These are phyloP conservation scores for Caenorhabditis sp. DNA, from an alignment of 2,888 invertebrate species.

Conservation along the genomic window DNA sequence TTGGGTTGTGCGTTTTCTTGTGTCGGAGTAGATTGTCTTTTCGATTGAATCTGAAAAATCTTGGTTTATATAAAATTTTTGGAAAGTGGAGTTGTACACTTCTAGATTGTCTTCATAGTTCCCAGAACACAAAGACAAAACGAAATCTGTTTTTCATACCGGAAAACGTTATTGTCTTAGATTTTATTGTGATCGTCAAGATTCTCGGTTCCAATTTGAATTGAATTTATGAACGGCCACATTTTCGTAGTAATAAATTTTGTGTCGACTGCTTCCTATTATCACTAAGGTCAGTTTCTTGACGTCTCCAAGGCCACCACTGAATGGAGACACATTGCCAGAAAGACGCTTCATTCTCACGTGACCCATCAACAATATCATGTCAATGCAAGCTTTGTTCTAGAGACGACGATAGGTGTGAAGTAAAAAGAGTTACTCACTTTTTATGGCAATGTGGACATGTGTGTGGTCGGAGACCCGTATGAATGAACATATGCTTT, in stretches of 20 bases:
- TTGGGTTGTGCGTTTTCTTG: constrained; percentile 81
- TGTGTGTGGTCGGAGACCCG: constrained; percentile 82
- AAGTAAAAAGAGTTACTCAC: constrained; percentile 64
- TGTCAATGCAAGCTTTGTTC: constrained; percentile 28
- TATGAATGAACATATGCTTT: constrained; percentile 83
- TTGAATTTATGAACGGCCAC: too few relatives aligned
- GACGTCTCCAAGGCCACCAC: constrained; percentile 1
- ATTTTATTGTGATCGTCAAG: too few relatives aligned
- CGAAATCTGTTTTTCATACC: neutral
- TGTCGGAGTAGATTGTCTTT: constrained; percentile 83
- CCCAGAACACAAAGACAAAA: too few relatives aligned
- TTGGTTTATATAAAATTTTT: too few relatives aligned
- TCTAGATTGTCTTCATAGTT: too few relatives aligned
- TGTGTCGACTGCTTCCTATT: constrained; percentile 14
- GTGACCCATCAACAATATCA: constrained; percentile 20
- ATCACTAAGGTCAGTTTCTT: constrained; percentile 12
- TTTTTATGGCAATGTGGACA: constrained; percentile 82
- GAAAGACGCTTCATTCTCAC: neutral
- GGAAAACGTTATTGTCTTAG: too few relatives aligned
- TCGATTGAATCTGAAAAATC: constrained; percentile 82
- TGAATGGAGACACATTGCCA: too few relatives aligned
- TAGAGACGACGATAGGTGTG: neutral
- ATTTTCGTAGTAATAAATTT: neutral
- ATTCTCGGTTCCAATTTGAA: too few relatives aligned
- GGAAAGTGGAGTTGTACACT: too few relatives aligned